Evolutionary conservation across 2,797 vertebrate species (phyloP), one percentile per base, ranked within the genome.

Genomic region (Lepus townsendii): DNA sequence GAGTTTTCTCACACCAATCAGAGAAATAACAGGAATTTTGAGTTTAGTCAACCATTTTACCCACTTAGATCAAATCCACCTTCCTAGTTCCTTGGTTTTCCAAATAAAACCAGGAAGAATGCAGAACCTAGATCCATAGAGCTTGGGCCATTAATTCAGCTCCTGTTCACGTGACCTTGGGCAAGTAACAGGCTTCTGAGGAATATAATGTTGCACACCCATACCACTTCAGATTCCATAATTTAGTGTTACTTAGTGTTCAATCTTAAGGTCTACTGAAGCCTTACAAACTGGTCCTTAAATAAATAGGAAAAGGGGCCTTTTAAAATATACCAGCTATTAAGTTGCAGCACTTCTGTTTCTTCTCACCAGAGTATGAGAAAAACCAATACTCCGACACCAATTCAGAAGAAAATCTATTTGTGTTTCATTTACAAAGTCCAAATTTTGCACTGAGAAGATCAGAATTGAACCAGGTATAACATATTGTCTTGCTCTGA

Each of bases 321-420:
- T 90, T 57, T 35, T 17, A 66, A 72, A 66, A 69, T 91, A 47
- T 52, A 9, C 86, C 94, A 93, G 27, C 62, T 92, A 11, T 83
- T 96, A 83, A 62, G 19, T 63, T 27, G 73, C 47, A 93, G 63
- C 50, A 35, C 85, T 91, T 22, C 16, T 73, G 32, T 84, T 76
- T 94, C 82, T 96, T 92, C 69, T 84, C 91, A 90, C 66, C 83
- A 90, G 62, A 88, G 47, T 50, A 62, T 47, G 13, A 2, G 32
- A 0, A 3, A 71, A 79, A 88, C 30, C 78, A 80, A 63, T 63
- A 91, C 38, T 89, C 17, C 77, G 30, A 50, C 90, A 82, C 16
- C 27, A 83, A 68, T 63, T 79, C 71, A 89, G 69, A 92, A 47
- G 84, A 88, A 95, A 78, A 82, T 7, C 47, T 76, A 17, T 73